Evolutionary conservation across 2,797 vertebrate species (phyloP).

Genomic region (Mustela erminea): DNA sequence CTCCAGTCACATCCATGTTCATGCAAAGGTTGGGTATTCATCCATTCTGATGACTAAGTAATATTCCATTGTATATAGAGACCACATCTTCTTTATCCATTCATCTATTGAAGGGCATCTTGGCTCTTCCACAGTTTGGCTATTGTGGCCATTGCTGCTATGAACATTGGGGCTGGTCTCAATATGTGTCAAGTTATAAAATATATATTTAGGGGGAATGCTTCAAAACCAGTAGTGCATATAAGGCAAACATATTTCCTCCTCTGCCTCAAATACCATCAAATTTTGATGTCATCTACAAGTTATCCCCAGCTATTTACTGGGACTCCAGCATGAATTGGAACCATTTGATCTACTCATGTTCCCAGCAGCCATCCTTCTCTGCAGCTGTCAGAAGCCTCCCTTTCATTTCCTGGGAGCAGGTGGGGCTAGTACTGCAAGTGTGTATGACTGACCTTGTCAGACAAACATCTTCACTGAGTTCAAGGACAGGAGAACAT

Average conservation of each 20-base stretch:
- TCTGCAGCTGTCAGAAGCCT: not conserved
- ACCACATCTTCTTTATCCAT: no score
- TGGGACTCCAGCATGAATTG: not conserved
- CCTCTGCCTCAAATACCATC: not conserved
- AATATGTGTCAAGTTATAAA: not conserved
- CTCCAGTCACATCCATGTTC: no score
- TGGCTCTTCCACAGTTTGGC: no score
- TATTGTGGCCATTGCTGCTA: no score
- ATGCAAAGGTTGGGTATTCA: no score
- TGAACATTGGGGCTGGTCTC: not conserved
- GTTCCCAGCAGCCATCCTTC: not conserved
- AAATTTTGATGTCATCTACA: slow-evolving; percentile 16
- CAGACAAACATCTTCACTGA: not conserved
- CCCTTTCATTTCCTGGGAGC: not conserved
- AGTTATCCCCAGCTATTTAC: not conserved
- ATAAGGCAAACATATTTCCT: not conserved
- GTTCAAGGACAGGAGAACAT: not conserved
- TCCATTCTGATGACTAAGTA: no score
- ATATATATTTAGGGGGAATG: not conserved
- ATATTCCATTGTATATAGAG: no score
- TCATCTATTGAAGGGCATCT: no score
- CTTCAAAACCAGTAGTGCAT: not conserved
- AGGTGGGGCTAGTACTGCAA: not conserved
- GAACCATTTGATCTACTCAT: not conserved
- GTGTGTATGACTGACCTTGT: not conserved